Evolutionary conservation across 2,113 vertebrate species (phyloP).

Genomic region (Heterotis niloticus): DNA sequence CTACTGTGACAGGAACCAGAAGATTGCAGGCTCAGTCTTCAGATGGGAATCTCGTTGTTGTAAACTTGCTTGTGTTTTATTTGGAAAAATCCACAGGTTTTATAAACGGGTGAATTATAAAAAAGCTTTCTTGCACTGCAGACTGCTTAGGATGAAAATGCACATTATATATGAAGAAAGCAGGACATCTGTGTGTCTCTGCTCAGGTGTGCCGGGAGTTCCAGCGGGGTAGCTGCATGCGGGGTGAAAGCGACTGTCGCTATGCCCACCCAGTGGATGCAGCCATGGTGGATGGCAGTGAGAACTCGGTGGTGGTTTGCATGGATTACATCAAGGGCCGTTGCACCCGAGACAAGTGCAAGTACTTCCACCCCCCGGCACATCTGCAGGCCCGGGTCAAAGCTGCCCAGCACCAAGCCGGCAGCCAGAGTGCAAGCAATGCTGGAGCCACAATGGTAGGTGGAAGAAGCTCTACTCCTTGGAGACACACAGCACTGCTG

Average conservation of each 20-base stretch:
- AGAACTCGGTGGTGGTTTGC: conserved; percentile 96
- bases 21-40: no score
- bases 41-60: no score
- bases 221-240: conserved; percentile 94
- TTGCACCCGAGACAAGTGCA: conserved; percentile 97
- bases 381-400: conserved; percentile 98
- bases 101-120: no score
- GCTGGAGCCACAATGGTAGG: conserved; percentile 79
- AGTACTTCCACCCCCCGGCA: conserved; percentile 95
- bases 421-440: conserved; percentile 74
- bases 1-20: no score
- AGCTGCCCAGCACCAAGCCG: conserved; percentile 92
- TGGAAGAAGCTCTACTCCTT: conserved; percentile 1
- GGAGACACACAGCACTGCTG: background rate
- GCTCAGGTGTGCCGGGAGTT: conserved; percentile 94
- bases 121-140: no score
- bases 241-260: conserved; percentile 95
- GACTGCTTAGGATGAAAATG: no score
- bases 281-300: conserved; percentile 92
- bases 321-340: conserved; percentile 99
- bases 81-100: no score
- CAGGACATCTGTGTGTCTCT: conserved; percentile 8
- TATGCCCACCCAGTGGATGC: conserved; percentile 92
- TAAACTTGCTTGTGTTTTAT: no score
- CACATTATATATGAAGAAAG: no score